Conservation (phyloP, 1,140 invertebrate genomes). For the Ceratina japonica region DNA sequence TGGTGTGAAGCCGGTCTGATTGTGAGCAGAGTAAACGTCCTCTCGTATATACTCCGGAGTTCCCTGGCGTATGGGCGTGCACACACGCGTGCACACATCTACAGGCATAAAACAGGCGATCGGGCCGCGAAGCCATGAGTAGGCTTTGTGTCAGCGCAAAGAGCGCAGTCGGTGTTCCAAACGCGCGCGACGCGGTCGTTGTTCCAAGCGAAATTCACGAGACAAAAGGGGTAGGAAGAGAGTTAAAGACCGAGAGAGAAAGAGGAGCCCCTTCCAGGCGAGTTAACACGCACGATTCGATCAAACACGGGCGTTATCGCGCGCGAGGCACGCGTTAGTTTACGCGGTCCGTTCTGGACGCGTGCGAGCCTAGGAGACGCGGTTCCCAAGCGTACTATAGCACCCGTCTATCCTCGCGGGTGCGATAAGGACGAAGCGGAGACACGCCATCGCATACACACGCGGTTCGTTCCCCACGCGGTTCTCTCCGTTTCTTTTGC, state of each 20-base stretch:
- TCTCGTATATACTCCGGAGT: not conserved
- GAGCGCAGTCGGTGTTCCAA: constrained; percentile 15
- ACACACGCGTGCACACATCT: constrained; percentile 3
- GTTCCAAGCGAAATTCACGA: not conserved
- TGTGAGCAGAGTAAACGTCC: constrained; percentile 14
- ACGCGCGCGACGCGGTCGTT: not conserved
- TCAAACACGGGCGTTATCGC: too few relatives aligned
- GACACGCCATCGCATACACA: not conserved
- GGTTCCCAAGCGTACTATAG: too few relatives aligned
- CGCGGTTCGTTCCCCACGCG: not conserved
- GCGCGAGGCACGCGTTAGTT: too few relatives aligned
- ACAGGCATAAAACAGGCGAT: constrained; percentile 25
- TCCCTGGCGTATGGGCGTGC: constrained; percentile 36
- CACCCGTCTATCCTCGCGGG: too few relatives aligned
- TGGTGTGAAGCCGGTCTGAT: not conserved
- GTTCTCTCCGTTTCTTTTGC: constrained; percentile 1
- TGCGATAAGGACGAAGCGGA: not conserved
- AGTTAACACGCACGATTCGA: too few relatives aligned
- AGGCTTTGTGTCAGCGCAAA: constrained; percentile 44
- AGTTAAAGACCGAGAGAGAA: too few relatives aligned
- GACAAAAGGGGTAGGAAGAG: not conserved
- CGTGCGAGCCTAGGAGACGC: too few relatives aligned
- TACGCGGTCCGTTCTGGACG: too few relatives aligned
- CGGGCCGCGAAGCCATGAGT: constrained; percentile 45
- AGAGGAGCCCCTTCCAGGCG: too few relatives aligned